Evolutionary conservation across 2,888 invertebrate species (phyloP), one percentile per base, ranked within the genome.

Genomic region (Allygus modestus): DNA sequence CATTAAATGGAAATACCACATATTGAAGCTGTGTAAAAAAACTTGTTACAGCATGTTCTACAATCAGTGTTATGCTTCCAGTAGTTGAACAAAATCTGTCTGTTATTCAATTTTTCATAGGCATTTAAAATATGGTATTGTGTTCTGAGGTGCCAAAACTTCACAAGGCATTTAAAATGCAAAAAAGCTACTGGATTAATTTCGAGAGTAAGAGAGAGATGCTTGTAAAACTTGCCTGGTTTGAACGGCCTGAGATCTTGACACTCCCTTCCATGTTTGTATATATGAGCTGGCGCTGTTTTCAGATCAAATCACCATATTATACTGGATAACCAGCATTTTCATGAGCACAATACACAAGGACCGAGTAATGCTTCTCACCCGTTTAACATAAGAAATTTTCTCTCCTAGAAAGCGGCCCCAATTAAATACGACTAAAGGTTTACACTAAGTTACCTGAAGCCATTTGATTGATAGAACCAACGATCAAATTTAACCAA

Each of bases 241-340:
- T 69, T 31, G 12, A 69, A 15, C 31, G 12, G 33, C 31, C 31
- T n/a, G n/a, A 69, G 37, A 31, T 69, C 1, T n/a, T 69, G 33
- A 31, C 69, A 28, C 31, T 28, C 37, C 69, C 69, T 9, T 31
- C 33, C 33, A 11, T 69, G 54, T 54, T 20, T 54, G 54, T 69
- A 1, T n/a, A n/a, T 69, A 9, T 69, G 69, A 69, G 37, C 23
- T 69, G 31, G 33, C n/a, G 69, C 17, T 69, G 31, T 69, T 69
- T n/a, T 69, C 31, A 61, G 28, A 23, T 61, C 69, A 4, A 69
- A 69, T 15, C 7, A 37, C n/a, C 12, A 33, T 37, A 4, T 69
- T 2, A 31, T 69, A 15, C 17, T 33, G 17, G 33, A 31, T 4
- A 9, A 69, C n/a, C 31, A 69, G 4, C 54, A 31, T 2, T 0